Conservation (phyloP, 2,113 vertebrate species). For the Embiotoca jacksoni region DNA sequence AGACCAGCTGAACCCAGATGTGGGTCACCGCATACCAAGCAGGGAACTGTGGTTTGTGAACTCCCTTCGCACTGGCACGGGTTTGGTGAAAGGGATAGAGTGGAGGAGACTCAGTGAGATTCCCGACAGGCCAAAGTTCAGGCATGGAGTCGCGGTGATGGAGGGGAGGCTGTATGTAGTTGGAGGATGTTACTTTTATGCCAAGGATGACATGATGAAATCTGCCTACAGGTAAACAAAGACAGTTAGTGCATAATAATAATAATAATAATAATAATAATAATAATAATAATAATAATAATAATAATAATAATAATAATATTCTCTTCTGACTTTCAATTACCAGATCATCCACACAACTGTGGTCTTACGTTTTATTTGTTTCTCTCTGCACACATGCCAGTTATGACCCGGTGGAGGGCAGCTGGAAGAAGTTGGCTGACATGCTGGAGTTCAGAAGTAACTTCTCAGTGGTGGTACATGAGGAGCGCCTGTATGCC, state of each 20-base stretch:
- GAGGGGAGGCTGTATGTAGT: conserved; percentile 85
- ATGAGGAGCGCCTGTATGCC: conserved; percentile 69
- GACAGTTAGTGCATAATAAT: background rate
- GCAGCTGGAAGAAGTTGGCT: conserved; percentile 77
- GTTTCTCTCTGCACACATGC: background rate
- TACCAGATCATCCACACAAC: background rate
- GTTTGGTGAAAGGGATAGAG: conserved; percentile 89
- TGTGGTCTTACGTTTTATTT: background rate
- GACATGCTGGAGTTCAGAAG: conserved; percentile 84
- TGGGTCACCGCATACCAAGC: conserved; percentile 83
- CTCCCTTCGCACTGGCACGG: conserved; percentile 86
- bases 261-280: background rate
- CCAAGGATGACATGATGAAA: conserved; percentile 85
- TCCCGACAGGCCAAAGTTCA: conserved; percentile 89
- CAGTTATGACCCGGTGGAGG: conserved; percentile 74
- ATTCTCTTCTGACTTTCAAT: background rate
- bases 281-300: background rate
- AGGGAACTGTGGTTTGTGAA: conserved; percentile 89
- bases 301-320: background rate
- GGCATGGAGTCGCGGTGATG: conserved; percentile 86
- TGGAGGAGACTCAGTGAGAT: conserved; percentile 88
- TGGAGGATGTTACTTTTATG: conserved; percentile 91
- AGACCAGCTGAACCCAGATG: conserved; percentile 85
- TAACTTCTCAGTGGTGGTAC: conserved; percentile 77
- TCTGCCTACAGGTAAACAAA: conserved; percentile 89